Base-by-base conservation (phyloP, 2,113 vertebrate species). In the Nothobranchius kuhntae region DNA sequence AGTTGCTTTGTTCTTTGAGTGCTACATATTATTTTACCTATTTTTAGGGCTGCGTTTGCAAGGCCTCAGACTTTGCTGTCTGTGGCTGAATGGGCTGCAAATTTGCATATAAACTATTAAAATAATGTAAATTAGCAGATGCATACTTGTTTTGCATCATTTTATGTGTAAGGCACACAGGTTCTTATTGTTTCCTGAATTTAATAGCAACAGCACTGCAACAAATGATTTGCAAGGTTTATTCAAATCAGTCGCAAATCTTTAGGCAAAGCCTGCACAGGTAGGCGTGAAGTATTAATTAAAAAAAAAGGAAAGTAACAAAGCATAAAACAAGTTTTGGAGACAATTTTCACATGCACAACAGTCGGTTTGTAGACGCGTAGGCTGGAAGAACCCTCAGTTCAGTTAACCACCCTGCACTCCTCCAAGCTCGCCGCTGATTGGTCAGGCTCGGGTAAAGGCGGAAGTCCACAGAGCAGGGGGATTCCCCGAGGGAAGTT, bases 401-500 rank as follows among this genome's bases (percentile, higher is more conserved):
- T 75, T 30, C 86, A 81, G 60, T 81, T 65, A 61, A 71, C 75
- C 78, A 74, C 67, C 75, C 85, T 60, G 68, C 64, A 9, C 78
- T 67, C 26, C 70, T 61, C 53, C 10, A 50, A 72, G 73, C 73
- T 52, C 13, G 53, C 11, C 77, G 81, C 75, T 91, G 89, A 93
- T 94, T 92, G 92, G 93, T 61, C 53, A 14, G 42, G 40, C 3
- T 1, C 66, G 60, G 6, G 53, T 58, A 65, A 89, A 91, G 89
- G 88, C 93, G 93, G 93, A 94, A 94, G 93, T 91, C 70, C 65
- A 68, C 76, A 81, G 87, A 76, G 73, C 78, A 36, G 57, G 92
- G 92, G 93, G 93, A 93, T 94, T 94, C 93, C 93, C 93, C 93
- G 93, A 91, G 91, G 93, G 93, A 94, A 94, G 92, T 94, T 94